These are phyloP conservation scores for Calliopum simillimum DNA, from an alignment of 2,888 invertebrate genomes.

Conservation along the genomic window DNA sequence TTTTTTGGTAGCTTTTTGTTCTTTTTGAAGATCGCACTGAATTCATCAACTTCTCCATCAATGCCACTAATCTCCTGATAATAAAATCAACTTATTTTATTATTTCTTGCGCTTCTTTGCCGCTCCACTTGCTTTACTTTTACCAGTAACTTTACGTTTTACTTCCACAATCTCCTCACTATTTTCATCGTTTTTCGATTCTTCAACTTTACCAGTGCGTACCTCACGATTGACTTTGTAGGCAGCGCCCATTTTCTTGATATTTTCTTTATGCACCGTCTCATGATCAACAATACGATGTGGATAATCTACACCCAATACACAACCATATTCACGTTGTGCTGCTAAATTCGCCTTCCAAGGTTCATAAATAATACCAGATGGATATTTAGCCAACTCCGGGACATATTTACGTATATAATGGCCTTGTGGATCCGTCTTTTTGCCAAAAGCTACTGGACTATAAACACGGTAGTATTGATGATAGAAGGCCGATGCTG, in stretches of 20 bases:
- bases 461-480: constrained; percentile 79
- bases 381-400: constrained; percentile 75
- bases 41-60: too few relatives aligned
- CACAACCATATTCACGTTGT: constrained; percentile 75
- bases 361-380: constrained; percentile 77
- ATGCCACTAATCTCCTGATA: too few relatives aligned
- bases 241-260: constrained; percentile 75
- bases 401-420: constrained; percentile 80
- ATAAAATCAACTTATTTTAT: neutral
- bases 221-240: constrained; percentile 73
- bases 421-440: constrained; percentile 77
- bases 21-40: too few relatives aligned
- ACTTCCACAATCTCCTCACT: constrained; percentile 26
- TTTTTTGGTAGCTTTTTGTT: too few relatives aligned
- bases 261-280: constrained; percentile 73
- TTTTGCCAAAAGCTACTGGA: constrained; percentile 80
- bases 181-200: constrained; percentile 34
- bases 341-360: constrained; percentile 77
- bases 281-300: constrained; percentile 79
- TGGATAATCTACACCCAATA: constrained; percentile 77
- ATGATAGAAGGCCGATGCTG: constrained; percentile 78
- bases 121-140: neutral
- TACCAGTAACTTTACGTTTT: constrained; percentile 36
- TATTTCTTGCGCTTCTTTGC: constrained; percentile 6
- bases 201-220: constrained; percentile 53